phyloP scores from a whole-genome alignment of 2,888 invertebrate genomes.

The Anarsia innoxiella region DNA sequence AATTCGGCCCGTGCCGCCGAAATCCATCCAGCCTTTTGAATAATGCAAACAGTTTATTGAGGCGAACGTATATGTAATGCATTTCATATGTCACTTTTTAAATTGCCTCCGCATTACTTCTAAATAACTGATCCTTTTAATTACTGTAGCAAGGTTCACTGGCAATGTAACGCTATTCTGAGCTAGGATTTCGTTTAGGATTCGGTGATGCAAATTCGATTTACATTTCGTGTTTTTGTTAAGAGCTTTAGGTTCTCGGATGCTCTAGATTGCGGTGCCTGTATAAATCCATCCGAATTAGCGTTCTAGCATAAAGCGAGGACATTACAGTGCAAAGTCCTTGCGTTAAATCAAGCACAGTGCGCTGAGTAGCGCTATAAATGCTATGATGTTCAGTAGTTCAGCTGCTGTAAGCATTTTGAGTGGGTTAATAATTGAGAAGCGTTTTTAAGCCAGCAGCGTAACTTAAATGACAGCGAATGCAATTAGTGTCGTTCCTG shows the following conservation, averaged over 20 bases:
- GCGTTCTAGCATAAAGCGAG: conserved; percentile 42
- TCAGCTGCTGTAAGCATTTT: background rate
- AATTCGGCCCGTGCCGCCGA: conserved; percentile 47
- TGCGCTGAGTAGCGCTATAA: conserved; percentile 23
- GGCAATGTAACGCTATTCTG: too few species aligned
- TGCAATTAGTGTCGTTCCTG: conserved; percentile 9
- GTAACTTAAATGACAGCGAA: conserved; percentile 1
- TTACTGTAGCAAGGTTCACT: conserved; percentile 6
- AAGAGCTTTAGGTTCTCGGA: conserved; percentile 24
- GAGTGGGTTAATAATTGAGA: conserved; percentile 1
- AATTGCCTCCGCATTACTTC: conserved; percentile 27
- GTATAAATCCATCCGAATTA: conserved; percentile 54
- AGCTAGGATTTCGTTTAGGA: conserved; percentile 56
- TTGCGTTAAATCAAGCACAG: conserved; percentile 46
- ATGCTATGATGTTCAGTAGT: conserved; percentile 18
- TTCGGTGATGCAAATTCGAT: conserved; percentile 45
- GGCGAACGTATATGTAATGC: conserved; percentile 39
- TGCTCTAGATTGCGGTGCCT: conserved; percentile 32
- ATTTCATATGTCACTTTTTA: conserved; percentile 39
- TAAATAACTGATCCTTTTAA: conserved; percentile 29
- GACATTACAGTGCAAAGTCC: conserved; percentile 41
- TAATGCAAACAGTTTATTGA: conserved; percentile 65
- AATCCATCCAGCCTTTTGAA: conserved; percentile 62
- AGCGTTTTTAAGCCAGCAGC: conserved; percentile 3
- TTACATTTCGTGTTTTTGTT: conserved; percentile 8